These are phyloP conservation scores for Chaetoderma sp. DNA, from an alignment of 2,888 invertebrate genomes.

Conservation along the genomic window DNA sequence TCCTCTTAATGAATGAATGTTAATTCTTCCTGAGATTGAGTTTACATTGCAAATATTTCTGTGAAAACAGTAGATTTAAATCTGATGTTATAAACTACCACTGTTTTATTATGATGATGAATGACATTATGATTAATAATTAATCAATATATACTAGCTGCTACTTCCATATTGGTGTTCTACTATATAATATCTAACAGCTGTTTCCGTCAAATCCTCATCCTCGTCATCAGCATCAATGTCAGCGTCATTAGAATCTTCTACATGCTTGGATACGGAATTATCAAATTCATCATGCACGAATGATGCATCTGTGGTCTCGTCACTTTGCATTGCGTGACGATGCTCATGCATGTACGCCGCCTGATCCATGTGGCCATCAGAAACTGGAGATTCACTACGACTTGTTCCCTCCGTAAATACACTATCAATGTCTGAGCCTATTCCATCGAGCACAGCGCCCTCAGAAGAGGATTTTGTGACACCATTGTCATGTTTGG, in stretches of 20 bases:
- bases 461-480: conserved; percentile 60
- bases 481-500: conserved; percentile 58
- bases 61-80: too few relatives aligned
- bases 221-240: conserved; percentile 33
- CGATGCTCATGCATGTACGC: conserved; percentile 55
- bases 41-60: too few relatives aligned
- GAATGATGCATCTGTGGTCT: conserved; percentile 48
- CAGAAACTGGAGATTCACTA: conserved; percentile 60
- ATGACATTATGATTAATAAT: too few relatives aligned
- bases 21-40: too few relatives aligned
- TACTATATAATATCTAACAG: conserved; percentile 53
- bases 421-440: conserved; percentile 58
- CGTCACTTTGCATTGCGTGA: conserved; percentile 59
- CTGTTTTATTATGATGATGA: too few relatives aligned
- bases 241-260: conserved; percentile 48
- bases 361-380: conserved; percentile 48
- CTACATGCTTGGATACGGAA: conserved; percentile 28
- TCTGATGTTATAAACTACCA: too few relatives aligned
- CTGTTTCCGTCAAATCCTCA: conserved; percentile 49
- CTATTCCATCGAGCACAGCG: conserved; percentile 50
- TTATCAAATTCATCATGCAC: conserved; percentile 40
- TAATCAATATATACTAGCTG: too few relatives aligned
- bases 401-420: conserved; percentile 59
- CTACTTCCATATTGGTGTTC: conserved; percentile 52
- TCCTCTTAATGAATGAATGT: too few relatives aligned